Conservation (phyloP, 2,888 invertebrate genomes). For the Tetheella fluctuosa region DNA sequence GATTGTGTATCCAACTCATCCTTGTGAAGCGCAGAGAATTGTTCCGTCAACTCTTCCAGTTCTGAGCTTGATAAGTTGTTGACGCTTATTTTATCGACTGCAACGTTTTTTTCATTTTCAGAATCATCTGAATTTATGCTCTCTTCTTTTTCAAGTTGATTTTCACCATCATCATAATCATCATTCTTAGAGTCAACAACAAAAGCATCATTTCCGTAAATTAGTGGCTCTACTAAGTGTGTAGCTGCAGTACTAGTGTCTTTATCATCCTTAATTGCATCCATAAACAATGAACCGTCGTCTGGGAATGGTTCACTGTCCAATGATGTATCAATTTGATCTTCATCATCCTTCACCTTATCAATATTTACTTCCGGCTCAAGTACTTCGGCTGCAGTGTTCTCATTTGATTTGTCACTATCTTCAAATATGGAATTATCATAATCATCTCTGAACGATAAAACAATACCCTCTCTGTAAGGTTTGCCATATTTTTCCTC, state of each 20-base stretch:
- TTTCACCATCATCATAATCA: neutral
- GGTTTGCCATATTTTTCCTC: constrained; percentile 43
- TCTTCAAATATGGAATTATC: constrained; percentile 18
- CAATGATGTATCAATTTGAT: neutral
- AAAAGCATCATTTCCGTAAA: constrained; percentile 54
- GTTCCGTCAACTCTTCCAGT: constrained; percentile 44
- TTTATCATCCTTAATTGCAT: neutral
- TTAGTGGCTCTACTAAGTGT: constrained; percentile 24
- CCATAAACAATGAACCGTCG: neutral
- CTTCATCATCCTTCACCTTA: neutral
- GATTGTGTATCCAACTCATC: constrained; percentile 48
- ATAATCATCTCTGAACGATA: constrained; percentile 23
- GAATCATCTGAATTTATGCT: constrained; percentile 16
- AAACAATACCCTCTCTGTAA: constrained; percentile 33
- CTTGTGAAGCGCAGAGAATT: constrained; percentile 45
- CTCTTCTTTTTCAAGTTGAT: neutral
- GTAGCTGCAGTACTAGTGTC: neutral
- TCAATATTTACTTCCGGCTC: neutral
- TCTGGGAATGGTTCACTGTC: neutral
- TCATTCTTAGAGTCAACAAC: constrained; percentile 30
- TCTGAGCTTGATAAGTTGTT: constrained; percentile 48
- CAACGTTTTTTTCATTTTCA: constrained; percentile 14
- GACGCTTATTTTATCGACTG: constrained; percentile 22
- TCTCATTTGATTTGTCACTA: constrained; percentile 28
- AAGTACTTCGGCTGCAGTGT: constrained; percentile 7